Evolutionary conservation across 2,797 vertebrate species (phyloP), one percentile per base, ranked within the genome.

Genomic region (Microcaecilia unicolor): DNA sequence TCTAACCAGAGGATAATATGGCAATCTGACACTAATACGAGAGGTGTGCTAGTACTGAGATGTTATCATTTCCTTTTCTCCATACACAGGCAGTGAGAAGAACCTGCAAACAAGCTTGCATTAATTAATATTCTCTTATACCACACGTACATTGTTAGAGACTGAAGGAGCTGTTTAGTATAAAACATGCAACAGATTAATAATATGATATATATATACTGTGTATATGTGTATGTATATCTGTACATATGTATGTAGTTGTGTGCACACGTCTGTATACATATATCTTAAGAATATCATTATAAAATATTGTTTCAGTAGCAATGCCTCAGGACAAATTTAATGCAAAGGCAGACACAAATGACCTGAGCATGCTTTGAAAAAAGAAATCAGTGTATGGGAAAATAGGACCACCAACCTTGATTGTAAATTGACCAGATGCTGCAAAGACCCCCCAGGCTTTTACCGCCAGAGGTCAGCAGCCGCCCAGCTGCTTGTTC

Each of bases 261-360:
- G n/a, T n/a, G n/a, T n/a, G n/a, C n/a, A n/a, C n/a, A n/a, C n/a
- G n/a, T n/a, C n/a, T n/a, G n/a, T n/a, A n/a, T n/a, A n/a, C n/a
- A 55, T 15, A 53, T 55, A 34, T 62, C 13, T 51, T 54, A 90
- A 88, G 91, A 94, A 93, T 93, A 98, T 92, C 92, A 89, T 76
- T 73, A 84, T 85, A 86, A 98, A 97, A 95, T 93, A 96, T 91
- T 77, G 65, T 79, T 74, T 72, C 76, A 80, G 46, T 87, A 88
- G 89, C 86, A 85, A 59, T 70, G 78, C 85, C 88, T 80, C 82
- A 72, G 86, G 79, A 85, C 85, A 94, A 85, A 95, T 85, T 89
- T 87, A 89, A 87, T 89, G 90, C 89, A 90, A 90, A 97, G 90
- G 89, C 88, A 97, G 83, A 93, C 82, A 87, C 83, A 87, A 86